Evolutionary conservation across 2,888 invertebrate genomes (phyloP).

Genomic region (Machimus atricapillus): DNA sequence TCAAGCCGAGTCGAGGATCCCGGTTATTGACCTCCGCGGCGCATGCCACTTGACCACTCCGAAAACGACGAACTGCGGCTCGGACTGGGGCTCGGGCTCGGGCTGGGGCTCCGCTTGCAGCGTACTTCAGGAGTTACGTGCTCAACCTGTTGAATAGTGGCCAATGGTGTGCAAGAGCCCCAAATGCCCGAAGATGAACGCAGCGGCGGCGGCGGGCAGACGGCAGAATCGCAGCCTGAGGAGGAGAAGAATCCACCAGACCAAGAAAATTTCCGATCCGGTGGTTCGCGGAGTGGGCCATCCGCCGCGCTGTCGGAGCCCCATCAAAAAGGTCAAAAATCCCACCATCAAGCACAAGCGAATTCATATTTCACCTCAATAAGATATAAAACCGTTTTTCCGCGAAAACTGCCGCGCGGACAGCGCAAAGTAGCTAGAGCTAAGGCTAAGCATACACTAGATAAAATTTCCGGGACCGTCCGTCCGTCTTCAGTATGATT

Average conservation of each 20-base stretch:
- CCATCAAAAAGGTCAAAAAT: neutral
- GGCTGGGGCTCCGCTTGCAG: neutral
- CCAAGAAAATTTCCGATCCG: neutral
- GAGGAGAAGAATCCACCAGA: neutral
- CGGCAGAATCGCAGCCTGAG: neutral
- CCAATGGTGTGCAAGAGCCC: neutral
- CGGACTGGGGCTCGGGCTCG: neutral
- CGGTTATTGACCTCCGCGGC: neutral
- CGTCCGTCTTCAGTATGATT: neutral
- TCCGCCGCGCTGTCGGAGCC: neutral
- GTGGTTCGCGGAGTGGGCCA: neutral
- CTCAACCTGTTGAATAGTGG: neutral
- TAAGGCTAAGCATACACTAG: neutral
- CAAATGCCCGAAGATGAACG: neutral
- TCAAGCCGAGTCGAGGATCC: neutral
- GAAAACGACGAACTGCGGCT: neutral
- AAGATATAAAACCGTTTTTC: neutral
- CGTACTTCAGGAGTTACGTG: neutral
- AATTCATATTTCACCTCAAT: neutral
- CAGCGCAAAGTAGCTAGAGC: neutral
- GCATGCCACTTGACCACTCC: neutral
- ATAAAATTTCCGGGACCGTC: neutral
- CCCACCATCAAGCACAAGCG: neutral
- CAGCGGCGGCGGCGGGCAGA: neutral
- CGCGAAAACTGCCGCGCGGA: neutral